Evolutionary conservation across 2,888 invertebrate genomes (phyloP), one percentile per base, ranked within the genome.

Genomic region (Drosophila phalerata): DNA sequence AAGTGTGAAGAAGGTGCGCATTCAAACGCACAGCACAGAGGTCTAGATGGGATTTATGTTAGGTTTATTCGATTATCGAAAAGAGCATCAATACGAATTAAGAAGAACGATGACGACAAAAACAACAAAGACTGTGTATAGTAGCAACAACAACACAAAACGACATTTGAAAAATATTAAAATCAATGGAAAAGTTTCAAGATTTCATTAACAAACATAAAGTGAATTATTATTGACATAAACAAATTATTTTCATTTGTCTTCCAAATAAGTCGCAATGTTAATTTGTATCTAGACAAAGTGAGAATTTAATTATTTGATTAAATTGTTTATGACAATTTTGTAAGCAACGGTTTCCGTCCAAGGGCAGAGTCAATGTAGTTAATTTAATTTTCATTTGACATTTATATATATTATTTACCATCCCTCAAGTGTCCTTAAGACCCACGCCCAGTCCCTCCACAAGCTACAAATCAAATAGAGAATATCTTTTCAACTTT

Each of bases 11-110:
- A 97, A 97, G 93, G 97, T 97, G 68, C 94, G 97, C 72, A 97
- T 98, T 92, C 97, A 97, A 91, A 97, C 97, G 38, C 97, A 97
- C 91, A 97, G 97, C 91, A 98, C 97, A 43, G 97, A 97, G 92
- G 97, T 97, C 73, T 97, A 93, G 92, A 28, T 5, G 32, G 11
- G 17, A 30, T 15, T 3, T 1, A 13, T 28, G 47, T 51, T 1
- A 13, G 32, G 43, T 51, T 30, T 17, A 64, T 55, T 38, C 45
- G 47, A 61, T 51, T 37, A 62, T 32, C 61, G 52, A 48, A 6
- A 34, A 32, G 63, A 69, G 69, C 60, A 51, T 68, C 61, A 55
- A 60, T 43, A 48, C 25, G 55, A 79, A 63, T 65, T 45, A 66
- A 60, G 58, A 62, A 52, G 55, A 73, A 67, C 47, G 55, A 67